phyloP scores from a whole-genome alignment of 2,888 invertebrate genomes.

The Sympetrum striolatum region DNA sequence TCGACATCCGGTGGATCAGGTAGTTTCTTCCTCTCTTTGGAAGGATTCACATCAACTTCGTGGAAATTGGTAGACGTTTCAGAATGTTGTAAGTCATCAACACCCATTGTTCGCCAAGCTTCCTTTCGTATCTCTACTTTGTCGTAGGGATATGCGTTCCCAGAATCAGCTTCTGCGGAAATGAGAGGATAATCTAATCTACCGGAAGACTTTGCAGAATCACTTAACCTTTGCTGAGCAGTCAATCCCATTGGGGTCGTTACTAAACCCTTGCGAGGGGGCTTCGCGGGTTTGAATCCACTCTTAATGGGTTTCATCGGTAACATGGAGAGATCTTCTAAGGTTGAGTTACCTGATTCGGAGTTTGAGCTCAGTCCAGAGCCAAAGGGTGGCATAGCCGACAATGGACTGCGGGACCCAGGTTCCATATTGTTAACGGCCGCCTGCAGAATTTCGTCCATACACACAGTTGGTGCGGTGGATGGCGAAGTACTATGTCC shows the following conservation, averaged over 20 bases:
- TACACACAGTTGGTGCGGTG: conserved; percentile 66
- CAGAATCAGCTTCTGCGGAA: conserved; percentile 55
- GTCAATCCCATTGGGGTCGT: conserved; percentile 34
- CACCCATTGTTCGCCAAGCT: conserved; percentile 82
- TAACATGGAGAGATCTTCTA: neutral
- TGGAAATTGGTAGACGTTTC: conserved; percentile 58
- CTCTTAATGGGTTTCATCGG: neutral
- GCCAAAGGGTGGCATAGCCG: conserved; percentile 68
- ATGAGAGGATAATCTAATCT: conserved; percentile 4
- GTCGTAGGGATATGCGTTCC: conserved; percentile 68
- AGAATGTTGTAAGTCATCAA: conserved; percentile 75
- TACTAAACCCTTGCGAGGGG: conserved; percentile 65
- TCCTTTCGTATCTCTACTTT: conserved; percentile 77
- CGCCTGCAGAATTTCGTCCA: conserved; percentile 77
- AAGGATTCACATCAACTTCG: neutral
- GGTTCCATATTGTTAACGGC: conserved; percentile 77
- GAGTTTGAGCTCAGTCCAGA: conserved; percentile 52
- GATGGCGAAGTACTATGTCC: conserved; percentile 63
- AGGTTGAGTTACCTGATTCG: neutral
- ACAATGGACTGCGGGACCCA: conserved; percentile 80
- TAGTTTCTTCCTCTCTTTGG: conserved; percentile 18
- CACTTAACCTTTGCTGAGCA: conserved; percentile 22
- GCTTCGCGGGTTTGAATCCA: conserved; percentile 60
- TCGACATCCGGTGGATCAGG: neutral
- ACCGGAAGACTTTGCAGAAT: neutral